These are phyloP conservation scores for Drosophila ogumai DNA, from an alignment of 1,140 invertebrate species.

Conservation along the genomic window DNA sequence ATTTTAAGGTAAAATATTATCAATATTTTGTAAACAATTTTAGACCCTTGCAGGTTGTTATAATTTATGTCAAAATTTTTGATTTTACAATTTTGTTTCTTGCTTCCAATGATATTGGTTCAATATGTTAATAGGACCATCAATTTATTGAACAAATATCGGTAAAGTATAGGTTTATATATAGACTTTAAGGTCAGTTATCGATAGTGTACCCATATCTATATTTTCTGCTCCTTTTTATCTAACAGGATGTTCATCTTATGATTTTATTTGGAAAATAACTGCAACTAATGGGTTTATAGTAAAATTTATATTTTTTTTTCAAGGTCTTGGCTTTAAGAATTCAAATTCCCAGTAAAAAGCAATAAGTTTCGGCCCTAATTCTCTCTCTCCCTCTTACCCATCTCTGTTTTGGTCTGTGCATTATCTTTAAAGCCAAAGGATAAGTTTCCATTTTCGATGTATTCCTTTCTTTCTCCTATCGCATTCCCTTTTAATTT, in stretches of 20 bases:
- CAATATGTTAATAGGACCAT: background rate
- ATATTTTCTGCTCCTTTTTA: no score
- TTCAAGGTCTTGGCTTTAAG: background rate
- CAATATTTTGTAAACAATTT: background rate
- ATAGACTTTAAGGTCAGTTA: no score
- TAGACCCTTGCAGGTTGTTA: no score
- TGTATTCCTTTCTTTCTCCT: background rate
- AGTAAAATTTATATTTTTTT: background rate
- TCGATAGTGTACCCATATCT: no score
- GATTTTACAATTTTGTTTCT: no score
- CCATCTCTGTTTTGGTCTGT: background rate
- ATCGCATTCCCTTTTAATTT: background rate
- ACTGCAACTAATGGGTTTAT: no score
- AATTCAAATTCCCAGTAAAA: background rate
- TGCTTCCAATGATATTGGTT: no score
- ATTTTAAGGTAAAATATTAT: background rate
- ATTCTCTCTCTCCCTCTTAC: background rate
- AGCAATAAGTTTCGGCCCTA: background rate
- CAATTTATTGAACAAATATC: no score
- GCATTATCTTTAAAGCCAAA: conserved; percentile 10
- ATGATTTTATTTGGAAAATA: background rate
- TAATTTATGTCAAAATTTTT: no score
- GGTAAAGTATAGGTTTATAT: no score
- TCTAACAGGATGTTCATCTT: no score
- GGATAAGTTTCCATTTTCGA: conserved; percentile 23